Conservation (phyloP, 2,797 vertebrate species). For the Bovichtus variegatus region DNA sequence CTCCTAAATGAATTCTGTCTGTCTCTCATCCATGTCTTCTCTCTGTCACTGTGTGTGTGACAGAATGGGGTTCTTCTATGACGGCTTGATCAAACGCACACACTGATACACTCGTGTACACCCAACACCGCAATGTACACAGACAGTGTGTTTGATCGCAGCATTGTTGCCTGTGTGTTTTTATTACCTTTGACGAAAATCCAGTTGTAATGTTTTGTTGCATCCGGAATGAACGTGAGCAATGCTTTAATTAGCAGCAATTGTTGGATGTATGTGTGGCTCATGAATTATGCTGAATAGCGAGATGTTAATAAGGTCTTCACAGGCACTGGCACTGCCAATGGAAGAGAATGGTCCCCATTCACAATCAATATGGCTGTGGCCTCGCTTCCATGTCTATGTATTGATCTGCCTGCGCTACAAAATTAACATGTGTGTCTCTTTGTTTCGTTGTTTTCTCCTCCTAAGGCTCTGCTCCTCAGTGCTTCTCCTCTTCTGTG, state of each 20-base stretch:
- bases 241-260: conserved; percentile 28
- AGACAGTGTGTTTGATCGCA: conserved; percentile 26
- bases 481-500: not conserved
- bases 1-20: conserved; percentile 41
- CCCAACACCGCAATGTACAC: not conserved
- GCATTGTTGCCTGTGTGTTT: conserved; percentile 2
- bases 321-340: not conserved
- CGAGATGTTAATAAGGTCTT: conserved; percentile 43
- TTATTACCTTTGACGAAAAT: conserved; percentile 23
- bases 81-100: conserved; percentile 55
- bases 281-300: conserved; percentile 66
- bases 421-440: conserved; percentile 59
- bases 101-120: not conserved
- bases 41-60: conserved; percentile 40
- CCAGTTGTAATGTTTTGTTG: not conserved
- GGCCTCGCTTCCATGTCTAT: conserved; percentile 33
- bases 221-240: conserved; percentile 11
- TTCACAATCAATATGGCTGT: conserved; percentile 50
- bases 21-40: conserved; percentile 40
- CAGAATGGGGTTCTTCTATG: conserved; percentile 60
- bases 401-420: conserved; percentile 59
- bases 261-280: conserved; percentile 25
- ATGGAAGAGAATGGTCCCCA: conserved; percentile 22
- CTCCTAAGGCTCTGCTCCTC: conserved; percentile 17
- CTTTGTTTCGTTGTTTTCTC: conserved; percentile 35